A percentile compares a stretch with the other conserved stretches of the same genome.
phyloP scores from a whole-genome alignment of 2,888 invertebrate genomes.

The Alloplasta piceator region DNA sequence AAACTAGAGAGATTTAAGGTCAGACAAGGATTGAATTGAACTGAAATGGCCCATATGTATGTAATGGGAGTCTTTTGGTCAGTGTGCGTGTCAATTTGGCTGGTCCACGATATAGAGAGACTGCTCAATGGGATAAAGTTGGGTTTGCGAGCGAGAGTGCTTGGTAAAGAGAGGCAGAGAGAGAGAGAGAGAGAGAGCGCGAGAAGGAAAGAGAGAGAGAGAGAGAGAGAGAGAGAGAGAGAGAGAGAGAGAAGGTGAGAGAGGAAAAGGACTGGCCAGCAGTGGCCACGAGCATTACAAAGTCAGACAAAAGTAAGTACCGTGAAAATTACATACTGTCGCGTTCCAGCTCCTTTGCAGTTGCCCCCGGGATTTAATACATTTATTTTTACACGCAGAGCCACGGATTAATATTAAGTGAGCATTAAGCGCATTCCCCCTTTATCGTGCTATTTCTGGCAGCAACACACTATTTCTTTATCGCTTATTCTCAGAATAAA shows the following conservation, averaged over 20 bases:
- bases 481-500: no score
- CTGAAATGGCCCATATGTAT: no score
- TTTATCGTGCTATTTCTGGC: slow-evolving; percentile 3
- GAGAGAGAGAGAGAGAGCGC: slow-evolving; percentile 1
- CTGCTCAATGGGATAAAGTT: slow-evolving; percentile 32
- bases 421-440: slow-evolving; percentile 50
- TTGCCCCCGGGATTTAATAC: slow-evolving; percentile 38
- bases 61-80: not conserved
- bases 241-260: slow-evolving; percentile 15
- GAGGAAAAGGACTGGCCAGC: slow-evolving; percentile 30
- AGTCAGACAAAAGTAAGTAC: slow-evolving; percentile 63
- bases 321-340: slow-evolving; percentile 61
- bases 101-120: slow-evolving; percentile 1
- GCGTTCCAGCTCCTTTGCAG: slow-evolving; percentile 30
- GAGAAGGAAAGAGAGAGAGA: slow-evolving; percentile 18
- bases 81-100: slow-evolving; percentile 51
- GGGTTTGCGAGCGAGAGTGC: not conserved
- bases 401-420: slow-evolving; percentile 55
- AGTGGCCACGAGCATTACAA: slow-evolving; percentile 58
- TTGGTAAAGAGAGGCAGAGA: not conserved
- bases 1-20: no score
- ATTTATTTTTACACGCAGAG: not conserved
- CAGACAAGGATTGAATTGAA: no score
- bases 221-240: slow-evolving; percentile 31
- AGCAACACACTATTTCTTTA: no score